phyloP scores from a whole-genome alignment of 2,888 invertebrate species.

The Camponotus fellah region DNA sequence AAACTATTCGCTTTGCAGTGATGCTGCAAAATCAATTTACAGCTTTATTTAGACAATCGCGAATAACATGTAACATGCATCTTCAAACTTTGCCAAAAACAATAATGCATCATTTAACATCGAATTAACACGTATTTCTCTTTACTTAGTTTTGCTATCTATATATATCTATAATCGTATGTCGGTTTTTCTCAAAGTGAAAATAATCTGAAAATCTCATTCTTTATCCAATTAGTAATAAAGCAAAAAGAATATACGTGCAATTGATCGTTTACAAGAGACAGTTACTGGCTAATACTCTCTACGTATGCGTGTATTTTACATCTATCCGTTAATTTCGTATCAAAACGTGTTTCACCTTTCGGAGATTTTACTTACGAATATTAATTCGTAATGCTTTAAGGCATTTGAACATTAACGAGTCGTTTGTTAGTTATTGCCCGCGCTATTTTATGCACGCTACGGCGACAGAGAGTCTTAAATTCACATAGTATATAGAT shows the following conservation, averaged over 20 bases:
- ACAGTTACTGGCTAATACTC: background rate
- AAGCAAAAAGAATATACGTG: background rate
- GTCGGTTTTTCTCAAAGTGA: background rate
- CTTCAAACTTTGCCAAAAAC: slow-evolving; percentile 18
- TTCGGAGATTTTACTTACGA: slow-evolving; percentile 46
- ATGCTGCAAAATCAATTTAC: slow-evolving; percentile 2
- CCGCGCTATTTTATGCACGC: slow-evolving; percentile 6
- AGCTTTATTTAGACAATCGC: background rate
- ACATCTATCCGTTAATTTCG: slow-evolving; percentile 31
- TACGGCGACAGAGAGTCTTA: background rate
- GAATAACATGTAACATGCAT: background rate
- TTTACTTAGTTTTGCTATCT: background rate
- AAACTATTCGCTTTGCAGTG: background rate
- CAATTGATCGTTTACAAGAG: background rate
- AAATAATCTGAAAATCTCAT: background rate
- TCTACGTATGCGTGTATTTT: background rate
- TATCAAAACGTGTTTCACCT: slow-evolving; percentile 32
- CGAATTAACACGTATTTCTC: background rate
- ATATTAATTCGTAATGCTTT: slow-evolving; percentile 62
- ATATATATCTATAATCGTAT: background rate
- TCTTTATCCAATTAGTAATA: background rate
- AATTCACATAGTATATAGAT: slow-evolving; percentile 2
- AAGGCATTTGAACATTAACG: slow-evolving; percentile 62
- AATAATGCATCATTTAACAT: background rate
- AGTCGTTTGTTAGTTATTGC: slow-evolving; percentile 55